Evolutionary conservation across 30 jellyfish, hydroid and myxozoan species (phyloP), one percentile per base, ranked within the genome.

Genomic region (Chrysaora quinquecirrha): DNA sequence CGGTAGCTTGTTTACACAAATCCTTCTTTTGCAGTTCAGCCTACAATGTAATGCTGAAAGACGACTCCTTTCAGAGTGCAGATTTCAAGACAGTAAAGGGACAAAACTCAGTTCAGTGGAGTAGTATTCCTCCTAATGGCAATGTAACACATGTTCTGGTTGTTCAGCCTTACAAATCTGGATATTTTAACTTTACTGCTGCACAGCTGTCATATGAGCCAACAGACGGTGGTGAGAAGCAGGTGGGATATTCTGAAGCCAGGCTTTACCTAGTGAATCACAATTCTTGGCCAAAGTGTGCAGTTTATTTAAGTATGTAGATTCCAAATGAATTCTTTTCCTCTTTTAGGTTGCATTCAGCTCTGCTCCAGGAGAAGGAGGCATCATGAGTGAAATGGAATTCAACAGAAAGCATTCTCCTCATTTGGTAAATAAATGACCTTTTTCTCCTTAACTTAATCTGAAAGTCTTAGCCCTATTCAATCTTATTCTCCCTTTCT

Each of bases 331-430:
- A n/a, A n/a, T n/a, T n/a, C 31, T 56, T 56, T 63, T 24, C 29
- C 27, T 32, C 23, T 69, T 70, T 4, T 71, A 91, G 98, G 83
- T 72, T 23, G 97, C 94, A 21, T 93, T 80, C 49, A 81, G 96
- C 7, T 93, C 98, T 19, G 93, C 90, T 31, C 98, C 98, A 35
- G 98, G 98, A 0, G 98, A 93, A 82, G 98, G 95, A 32, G 80
- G 87, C 20, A 87, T 93, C 71, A 93, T 93, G 94, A 66, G 96
- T 3, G 98, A 93, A 64, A 79, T 93, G 3, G 98, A 93, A 9
- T 93, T 86, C 89, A 72, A 82, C 56, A 81, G 98, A 66, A 93
- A 93, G 71, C 97, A 93, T 76, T 93, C 98, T 0, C 98, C 98
- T 0, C 98, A 93, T 81, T 64, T 93, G 86, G 98, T 93, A 50